A percentile compares a stretch with the other conserved stretches of the same genome.
phyloP scores from a whole-genome alignment of 2,113 vertebrate species.

The Lophochroa leadbeateri region DNA sequence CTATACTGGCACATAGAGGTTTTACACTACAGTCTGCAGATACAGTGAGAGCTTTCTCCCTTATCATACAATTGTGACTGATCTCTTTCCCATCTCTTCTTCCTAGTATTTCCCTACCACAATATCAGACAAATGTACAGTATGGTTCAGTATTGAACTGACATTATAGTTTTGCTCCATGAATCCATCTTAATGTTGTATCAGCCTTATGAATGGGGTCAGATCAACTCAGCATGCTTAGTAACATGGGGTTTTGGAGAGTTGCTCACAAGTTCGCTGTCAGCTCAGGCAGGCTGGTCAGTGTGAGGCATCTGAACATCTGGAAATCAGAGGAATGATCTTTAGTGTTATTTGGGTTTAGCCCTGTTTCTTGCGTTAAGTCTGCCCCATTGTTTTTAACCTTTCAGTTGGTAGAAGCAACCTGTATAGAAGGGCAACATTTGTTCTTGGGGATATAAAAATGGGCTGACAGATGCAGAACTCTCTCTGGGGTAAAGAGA shows the following conservation, averaged over 20 bases:
- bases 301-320: not conserved
- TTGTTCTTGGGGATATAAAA: not conserved
- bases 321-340: not conserved
- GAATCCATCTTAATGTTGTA: not conserved
- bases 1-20: not conserved
- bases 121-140: not conserved
- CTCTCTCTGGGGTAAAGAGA: not conserved
- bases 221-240: fast-evolving
- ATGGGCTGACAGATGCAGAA: not conserved
- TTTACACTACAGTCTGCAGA: not conserved
- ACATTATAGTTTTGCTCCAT: not conserved
- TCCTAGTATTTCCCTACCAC: not conserved
- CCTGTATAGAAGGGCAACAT: not conserved
- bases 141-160: not conserved
- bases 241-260: not conserved
- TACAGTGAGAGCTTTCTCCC: not conserved
- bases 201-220: not conserved
- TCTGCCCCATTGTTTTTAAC: not conserved
- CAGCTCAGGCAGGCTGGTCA: not conserved
- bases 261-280: not conserved
- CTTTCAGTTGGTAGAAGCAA: not conserved
- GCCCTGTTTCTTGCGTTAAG: not conserved
- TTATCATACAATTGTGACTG: not conserved
- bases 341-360: not conserved
- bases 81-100: not conserved